Evolutionary conservation across 2,888 invertebrate genomes (phyloP), one percentile per base, ranked within the genome.

Genomic region (Leucophenga maculata): DNA sequence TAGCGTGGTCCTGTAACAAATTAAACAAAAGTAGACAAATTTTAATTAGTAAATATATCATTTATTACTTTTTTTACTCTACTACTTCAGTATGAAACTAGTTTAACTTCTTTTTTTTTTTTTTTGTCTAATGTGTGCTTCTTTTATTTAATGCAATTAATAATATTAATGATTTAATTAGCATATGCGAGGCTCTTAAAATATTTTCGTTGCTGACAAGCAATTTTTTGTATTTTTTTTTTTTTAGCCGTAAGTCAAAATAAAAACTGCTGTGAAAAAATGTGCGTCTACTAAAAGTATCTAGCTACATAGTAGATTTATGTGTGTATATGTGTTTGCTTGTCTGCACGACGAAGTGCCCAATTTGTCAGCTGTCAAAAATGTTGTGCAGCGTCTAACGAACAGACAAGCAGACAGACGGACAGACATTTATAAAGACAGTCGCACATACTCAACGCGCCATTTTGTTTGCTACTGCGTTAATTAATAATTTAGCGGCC

Each of bases 1-100:
- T 89, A 89, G 67, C 89, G 85, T 65, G 89, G 89, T 79, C 89
- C 89, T 89, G 74, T 0, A 77, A 79, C 9, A 22, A 8, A 9
- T 9, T 8, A 57, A 0, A 11, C 9, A 48, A 52, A 52, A n/a
- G 26, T 46, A 16, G 67, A 44, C 59, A 46, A 18, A 55, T 60
- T 52, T 69, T 65, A 72, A 62, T 39, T 69, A 69, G 68, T 76
- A 71, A 72, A 65, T 69, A 50, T 55, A 65, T 32, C 39, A 39
- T 50, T 59, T 57, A 31, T 31, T 26, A 4, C 14, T 31, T 62
- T 18, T 64, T 64, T 62, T 18, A 6, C 13, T 48, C 13, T 6
- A 0, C 22, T 48, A 44, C 22, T 1, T 50, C 4, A n/a, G n/a
- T n/a, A n/a, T n/a, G n/a, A 50, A 54, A 54, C 54, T 54, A 18